Conservation (phyloP, 2,888 invertebrate genomes). For the Ectemnius continuus region DNA sequence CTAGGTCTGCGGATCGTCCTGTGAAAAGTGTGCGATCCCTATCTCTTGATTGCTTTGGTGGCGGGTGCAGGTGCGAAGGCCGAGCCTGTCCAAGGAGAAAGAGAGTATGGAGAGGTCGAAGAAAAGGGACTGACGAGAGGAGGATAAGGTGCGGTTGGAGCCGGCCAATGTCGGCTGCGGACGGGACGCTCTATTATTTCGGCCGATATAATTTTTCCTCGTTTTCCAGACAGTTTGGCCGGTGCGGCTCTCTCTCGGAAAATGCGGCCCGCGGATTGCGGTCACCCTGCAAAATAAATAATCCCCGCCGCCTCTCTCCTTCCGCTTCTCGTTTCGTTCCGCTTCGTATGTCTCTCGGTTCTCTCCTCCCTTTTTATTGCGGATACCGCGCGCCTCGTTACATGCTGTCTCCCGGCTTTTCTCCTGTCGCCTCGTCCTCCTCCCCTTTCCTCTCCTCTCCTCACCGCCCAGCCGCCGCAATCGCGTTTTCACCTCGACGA, state of each 20-base stretch:
- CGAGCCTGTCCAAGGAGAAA: neutral
- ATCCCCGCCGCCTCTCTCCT: slow-evolving; percentile 53
- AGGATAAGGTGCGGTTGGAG: slow-evolving; percentile 33
- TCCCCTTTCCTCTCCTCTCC: slow-evolving; percentile 2
- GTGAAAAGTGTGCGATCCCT: too few relatives aligned
- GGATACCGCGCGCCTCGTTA: slow-evolving; percentile 51
- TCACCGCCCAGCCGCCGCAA: neutral
- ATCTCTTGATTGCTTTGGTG: too few relatives aligned
- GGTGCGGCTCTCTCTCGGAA: slow-evolving; percentile 56
- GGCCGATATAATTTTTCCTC: slow-evolving; percentile 71
- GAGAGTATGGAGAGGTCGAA: too few relatives aligned
- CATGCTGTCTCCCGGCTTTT: slow-evolving; percentile 29
- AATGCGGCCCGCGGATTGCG: slow-evolving; percentile 68
- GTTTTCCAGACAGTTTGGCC: slow-evolving; percentile 74
- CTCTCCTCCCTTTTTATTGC: slow-evolving; percentile 48
- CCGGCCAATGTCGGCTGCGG: slow-evolving; percentile 11
- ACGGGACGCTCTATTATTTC: slow-evolving; percentile 61
- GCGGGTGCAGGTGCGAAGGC: neutral
- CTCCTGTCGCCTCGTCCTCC: neutral
- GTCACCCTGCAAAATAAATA: slow-evolving; percentile 70
- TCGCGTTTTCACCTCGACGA: neutral
- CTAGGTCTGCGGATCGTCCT: too few relatives aligned
- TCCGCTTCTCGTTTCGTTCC: slow-evolving; percentile 59
- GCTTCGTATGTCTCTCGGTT: slow-evolving; percentile 42
- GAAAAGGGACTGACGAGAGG: slow-evolving; percentile 21